Conservation (phyloP, 1,140 invertebrate genomes). For the Pteromalus puparum region DNA sequence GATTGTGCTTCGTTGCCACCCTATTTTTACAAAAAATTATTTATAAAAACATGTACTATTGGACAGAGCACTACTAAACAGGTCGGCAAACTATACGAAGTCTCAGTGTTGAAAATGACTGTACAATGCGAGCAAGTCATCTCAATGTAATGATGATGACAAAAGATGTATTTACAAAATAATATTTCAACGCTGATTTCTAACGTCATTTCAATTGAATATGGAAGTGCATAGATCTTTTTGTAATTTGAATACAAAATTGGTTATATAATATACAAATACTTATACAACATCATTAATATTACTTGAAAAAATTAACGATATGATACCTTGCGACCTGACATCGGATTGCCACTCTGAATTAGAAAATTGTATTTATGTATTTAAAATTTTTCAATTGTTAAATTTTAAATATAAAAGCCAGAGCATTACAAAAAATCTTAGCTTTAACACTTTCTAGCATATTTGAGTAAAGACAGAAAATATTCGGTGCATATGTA, state of each 20-base stretch:
- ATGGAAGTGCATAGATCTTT: background rate
- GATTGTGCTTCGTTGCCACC: slow-evolving; percentile 70
- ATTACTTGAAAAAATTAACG: background rate
- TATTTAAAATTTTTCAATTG: background rate
- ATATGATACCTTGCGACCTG: slow-evolving; percentile 22
- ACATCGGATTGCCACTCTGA: slow-evolving; percentile 27
- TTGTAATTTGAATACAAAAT: too few relatives aligned
- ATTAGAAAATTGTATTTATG: slow-evolving; percentile 15
- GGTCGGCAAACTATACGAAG: background rate
- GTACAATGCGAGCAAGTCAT: background rate
- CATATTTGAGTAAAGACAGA: background rate
- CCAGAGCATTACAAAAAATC: background rate
- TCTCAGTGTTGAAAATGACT: background rate
- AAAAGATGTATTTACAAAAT: background rate
- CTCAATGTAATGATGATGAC: background rate
- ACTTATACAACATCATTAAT: background rate
- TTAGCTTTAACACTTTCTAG: background rate
- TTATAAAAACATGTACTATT: background rate
- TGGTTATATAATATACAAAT: background rate
- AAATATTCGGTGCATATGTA: background rate
- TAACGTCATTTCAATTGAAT: background rate
- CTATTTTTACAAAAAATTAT: slow-evolving; percentile 23
- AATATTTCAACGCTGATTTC: background rate
- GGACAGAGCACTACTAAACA: background rate
- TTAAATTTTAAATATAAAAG: background rate